Percentiles rank a stretch among this genome's conserved stretches.
These are phyloP conservation scores for Manduca sexta DNA, from an alignment of 1,140 invertebrate species.

Conservation along the genomic window DNA sequence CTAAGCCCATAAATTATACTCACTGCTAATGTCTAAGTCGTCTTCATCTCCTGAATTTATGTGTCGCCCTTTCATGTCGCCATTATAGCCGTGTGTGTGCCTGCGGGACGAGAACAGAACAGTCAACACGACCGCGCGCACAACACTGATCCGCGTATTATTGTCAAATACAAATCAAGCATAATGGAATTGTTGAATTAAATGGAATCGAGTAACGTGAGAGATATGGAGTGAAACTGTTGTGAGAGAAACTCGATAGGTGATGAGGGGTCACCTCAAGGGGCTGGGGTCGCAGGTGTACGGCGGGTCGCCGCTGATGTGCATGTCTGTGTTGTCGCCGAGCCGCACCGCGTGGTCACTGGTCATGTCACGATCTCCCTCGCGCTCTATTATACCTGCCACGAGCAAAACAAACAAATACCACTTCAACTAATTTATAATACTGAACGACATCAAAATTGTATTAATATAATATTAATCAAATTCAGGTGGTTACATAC, in stretches of 20 bases:
- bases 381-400: conserved; percentile 54
- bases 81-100: conserved; percentile 59
- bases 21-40: conserved; percentile 66
- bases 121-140: no score
- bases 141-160: no score
- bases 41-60: conserved; percentile 67
- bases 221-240: neutral
- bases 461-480: no score
- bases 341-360: conserved; percentile 43
- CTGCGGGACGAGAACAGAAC: conserved; percentile 26
- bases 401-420: conserved; percentile 1
- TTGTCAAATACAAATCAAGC: no score
- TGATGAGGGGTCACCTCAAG: conserved; percentile 35
- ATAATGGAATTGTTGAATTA: neutral
- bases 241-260: neutral
- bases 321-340: conserved; percentile 40
- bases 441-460: no score
- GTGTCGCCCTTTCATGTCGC: conserved; percentile 55
- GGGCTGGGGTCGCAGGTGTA: conserved; percentile 59
- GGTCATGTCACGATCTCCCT: conserved; percentile 52
- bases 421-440: no score
- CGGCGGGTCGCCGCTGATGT: conserved; percentile 49
- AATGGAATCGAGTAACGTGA: neutral
- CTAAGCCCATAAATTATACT: conserved; percentile 26
- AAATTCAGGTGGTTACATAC: no score